Percentiles rank a stretch among this genome's conserved stretches.
These are phyloP conservation scores for Apodemus agrarius DNA, from an alignment of 2,797 vertebrate genomes.

Conservation along the genomic window DNA sequence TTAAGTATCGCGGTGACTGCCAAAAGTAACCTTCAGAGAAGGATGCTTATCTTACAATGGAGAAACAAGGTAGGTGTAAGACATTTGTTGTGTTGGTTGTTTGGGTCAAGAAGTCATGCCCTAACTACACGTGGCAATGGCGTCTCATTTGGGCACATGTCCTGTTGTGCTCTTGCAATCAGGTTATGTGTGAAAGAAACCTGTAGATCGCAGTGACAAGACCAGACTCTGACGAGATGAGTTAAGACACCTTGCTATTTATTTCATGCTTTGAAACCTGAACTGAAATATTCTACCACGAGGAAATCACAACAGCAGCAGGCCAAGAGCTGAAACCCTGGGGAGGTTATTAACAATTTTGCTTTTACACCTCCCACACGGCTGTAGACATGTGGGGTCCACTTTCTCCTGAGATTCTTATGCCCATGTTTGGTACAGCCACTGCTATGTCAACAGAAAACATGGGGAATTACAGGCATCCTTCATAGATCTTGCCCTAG, in stretches of 20 bases:
- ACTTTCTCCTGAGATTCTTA: background rate
- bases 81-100: background rate
- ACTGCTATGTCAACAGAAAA: slow-evolving; percentile 44
- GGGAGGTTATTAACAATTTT: slow-evolving; percentile 68
- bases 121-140: background rate
- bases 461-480: background rate
- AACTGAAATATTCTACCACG: slow-evolving; percentile 57
- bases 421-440: slow-evolving; percentile 41
- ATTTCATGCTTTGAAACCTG: slow-evolving; percentile 61
- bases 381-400: slow-evolving; percentile 50
- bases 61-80: slow-evolving; percentile 5
- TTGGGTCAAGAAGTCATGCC: background rate
- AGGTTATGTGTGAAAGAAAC: slow-evolving; percentile 35
- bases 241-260: slow-evolving; percentile 44
- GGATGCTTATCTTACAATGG: background rate
- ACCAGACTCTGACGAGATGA: slow-evolving; percentile 38
- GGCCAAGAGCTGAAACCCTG: slow-evolving; percentile 43
- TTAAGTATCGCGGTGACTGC: background rate
- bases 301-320: slow-evolving; percentile 59
- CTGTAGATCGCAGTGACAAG: slow-evolving; percentile 49
- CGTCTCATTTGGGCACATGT: slow-evolving; percentile 20
- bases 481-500: slow-evolving; percentile 26
- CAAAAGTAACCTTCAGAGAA: background rate
- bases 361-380: slow-evolving; percentile 51
- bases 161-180: slow-evolving; percentile 30